Percentiles rank a stretch among this genome's conserved stretches.
These are phyloP conservation scores for Hypanus sabinus DNA, from an alignment of 2,113 vertebrate genomes.

Conservation along the genomic window DNA sequence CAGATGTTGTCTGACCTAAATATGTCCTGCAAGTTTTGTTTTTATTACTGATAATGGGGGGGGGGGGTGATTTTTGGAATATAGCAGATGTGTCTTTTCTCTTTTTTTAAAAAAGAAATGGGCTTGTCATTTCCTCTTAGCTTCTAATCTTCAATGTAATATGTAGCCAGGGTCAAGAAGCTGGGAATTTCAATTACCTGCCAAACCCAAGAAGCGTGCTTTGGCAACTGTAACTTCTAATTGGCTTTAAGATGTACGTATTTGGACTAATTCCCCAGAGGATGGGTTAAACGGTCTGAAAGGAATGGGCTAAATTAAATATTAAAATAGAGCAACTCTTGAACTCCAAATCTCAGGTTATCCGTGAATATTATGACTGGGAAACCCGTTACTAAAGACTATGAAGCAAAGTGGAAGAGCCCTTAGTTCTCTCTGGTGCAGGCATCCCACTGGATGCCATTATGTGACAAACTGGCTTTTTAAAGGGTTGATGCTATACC, in stretches of 20 bases:
- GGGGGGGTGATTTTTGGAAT: too few species aligned
- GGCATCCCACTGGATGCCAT: neutral
- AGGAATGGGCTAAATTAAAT: neutral
- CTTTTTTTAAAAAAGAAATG: neutral
- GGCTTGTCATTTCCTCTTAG: neutral
- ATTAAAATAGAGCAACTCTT: neutral
- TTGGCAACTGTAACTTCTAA: neutral
- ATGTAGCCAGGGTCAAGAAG: neutral
- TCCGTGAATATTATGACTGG: neutral
- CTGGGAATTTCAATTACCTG: neutral
- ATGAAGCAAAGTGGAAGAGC: neutral
- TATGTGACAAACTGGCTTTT: neutral
- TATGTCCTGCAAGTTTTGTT: too few species aligned
- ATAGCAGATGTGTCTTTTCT: neutral
- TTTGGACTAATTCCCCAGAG: neutral
- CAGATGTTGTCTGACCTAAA: too few species aligned
- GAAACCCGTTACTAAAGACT: neutral
- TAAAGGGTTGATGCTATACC: neutral
- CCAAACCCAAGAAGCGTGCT: neutral
- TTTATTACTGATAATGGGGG: too few species aligned
- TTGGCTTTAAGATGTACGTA: neutral
- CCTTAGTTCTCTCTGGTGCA: neutral
- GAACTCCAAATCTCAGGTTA: neutral
- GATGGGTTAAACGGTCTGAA: neutral
- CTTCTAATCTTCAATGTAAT: neutral